Base-by-base conservation (phyloP, 1,140 invertebrate species). In the Araneus ventricosus region DNA sequence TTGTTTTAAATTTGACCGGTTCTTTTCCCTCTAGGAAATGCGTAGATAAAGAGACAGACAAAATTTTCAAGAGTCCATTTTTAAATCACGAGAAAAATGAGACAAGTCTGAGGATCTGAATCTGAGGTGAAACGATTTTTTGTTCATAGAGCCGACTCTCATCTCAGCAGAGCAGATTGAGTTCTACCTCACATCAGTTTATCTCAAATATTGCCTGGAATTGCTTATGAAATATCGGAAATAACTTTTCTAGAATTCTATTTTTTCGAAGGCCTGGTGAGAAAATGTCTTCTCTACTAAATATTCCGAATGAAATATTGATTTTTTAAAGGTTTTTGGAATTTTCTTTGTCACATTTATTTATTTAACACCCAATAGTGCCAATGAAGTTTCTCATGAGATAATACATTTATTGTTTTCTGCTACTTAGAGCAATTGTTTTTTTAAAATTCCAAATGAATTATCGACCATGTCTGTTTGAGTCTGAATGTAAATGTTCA, bases 1-100 rank as follows among this genome's bases (percentile, higher is more conserved):
- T 75, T 75, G 70, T 75, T 75, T 75, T 75, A 75, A 20, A 75
- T 75, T 75, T 34, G 17, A 75, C 70, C 70, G 30, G 34, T 75
- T 20, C 30, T 20, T 75, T 34, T 75, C 14, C 70, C 34, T 75
- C 22, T 14, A 34, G 20, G 30, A 37, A 75, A 75, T 75, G 34
- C 30, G 17, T 27, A 75, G 30, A 30, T 10, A 75, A 67, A 67
- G 8, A 67, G 63, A 8, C 20, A 4, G 59, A 20, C 24, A 14
- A 52, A 52, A 52, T n/a, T 63, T n/a, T 63, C 24, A 4, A 63
- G 24, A 63, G 59, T 7, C 8, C 59, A n/a, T 22, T 24, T 0
- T 7, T 1, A 63, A 61, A n/a, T n/a, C 6, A 4, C 4, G 59
- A 24, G 59, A 63, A n/a, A 63, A 24, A 63, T 52, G 45, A 14